Evolutionary conservation across 2,113 vertebrate genomes (phyloP), one percentile per base, ranked within the genome.

Genomic region (Cygnus atratus): DNA sequence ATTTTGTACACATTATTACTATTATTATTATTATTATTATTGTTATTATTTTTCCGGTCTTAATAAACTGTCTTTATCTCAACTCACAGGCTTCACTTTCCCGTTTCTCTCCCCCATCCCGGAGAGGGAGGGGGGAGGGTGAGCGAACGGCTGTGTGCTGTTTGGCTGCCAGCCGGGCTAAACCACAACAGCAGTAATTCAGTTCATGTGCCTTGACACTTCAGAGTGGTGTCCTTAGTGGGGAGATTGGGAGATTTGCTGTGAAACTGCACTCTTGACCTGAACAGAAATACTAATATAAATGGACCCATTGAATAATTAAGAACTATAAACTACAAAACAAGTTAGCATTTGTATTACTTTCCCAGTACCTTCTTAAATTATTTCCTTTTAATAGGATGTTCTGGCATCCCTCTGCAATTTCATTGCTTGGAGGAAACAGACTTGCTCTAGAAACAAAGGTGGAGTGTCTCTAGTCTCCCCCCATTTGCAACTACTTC

Each of bases 161-260:
- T n/a, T n/a, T n/a, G n/a, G n/a, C n/a, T n/a, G n/a, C n/a, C n/a
- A n/a, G n/a, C n/a, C n/a, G n/a, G n/a, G n/a, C n/a, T n/a, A n/a
- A n/a, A n/a, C n/a, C n/a, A n/a, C n/a, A n/a, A n/a, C n/a, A n/a
- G n/a, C n/a, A 79, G 22, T 8, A 85, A 71, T 10, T n/a, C 29
- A 31, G 74, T n/a, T 77, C 6, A 9, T 20, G 35, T 2, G 39
- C 24, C 50, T 77, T 41, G 29, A 62, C 44, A 81, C 17, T 35
- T 43, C 29, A 4, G 25, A 58, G 62, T 0, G 0, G 9, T 33
- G 17, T 59, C n/a, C 54, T 88, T 15, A 75, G 52, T 5, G 11
- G 35, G 35, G 14, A 46, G 13, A 78, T 20, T 11, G 24, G 54
- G 43, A 72, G 62, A 83, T 59, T 37, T 63, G 29, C 41, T 86